Base-by-base conservation (phyloP, 2,113 vertebrate genomes). In the Nettapus auritus region DNA sequence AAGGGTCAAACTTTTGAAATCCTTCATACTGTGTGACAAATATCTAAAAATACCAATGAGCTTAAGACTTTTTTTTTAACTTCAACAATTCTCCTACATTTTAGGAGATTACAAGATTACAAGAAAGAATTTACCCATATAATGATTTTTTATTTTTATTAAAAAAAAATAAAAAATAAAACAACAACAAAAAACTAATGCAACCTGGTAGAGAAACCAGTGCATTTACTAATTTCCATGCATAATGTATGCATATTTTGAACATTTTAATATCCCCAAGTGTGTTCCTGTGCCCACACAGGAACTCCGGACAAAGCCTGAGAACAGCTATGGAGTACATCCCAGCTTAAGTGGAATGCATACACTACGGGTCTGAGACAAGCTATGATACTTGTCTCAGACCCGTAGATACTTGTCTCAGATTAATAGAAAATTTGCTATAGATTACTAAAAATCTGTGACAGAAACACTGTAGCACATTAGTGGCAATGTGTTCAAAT, bases 31-130 rank as follows among this genome's bases (percentile, higher is more conserved):
- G 53, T 48, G 60, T 97, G 91, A 93, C 95, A 98, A 83, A 96
- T 85, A 84, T 23, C 95, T 98, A 97, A 98, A 98, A 97, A 97
- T 97, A 97, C 63, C 60, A 70, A 21, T 79, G 84, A 93, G 88
- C 60, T 92, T 94, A 88, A 82, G 93, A 64, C 20, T 95, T 94
- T 13, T 25, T n/a, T 78, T 53, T 21, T 1, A 28, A 73, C 42
- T 91, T 91, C 44, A 53, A 26, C 14, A 50, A 15, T 71, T 79
- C 42, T 92, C 38, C 44, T 90, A 75, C 57, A 87, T 19, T 92
- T 93, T 89, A 79, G 34, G 40, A 66, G 88, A 96, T 89, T 93
- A 50, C 53, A 81, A 93, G 46, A 94, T 94, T 83, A n/a, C 60
- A 94, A 83, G 60, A 93, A 95, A 95, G 70, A 87, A 42, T 10